Percentiles rank a stretch among this genome's conserved stretches.
Evolutionary conservation across 37 sponge, comb jelly and placozoan species (phyloP).

Genomic region (Spongilla lacustris): DNA sequence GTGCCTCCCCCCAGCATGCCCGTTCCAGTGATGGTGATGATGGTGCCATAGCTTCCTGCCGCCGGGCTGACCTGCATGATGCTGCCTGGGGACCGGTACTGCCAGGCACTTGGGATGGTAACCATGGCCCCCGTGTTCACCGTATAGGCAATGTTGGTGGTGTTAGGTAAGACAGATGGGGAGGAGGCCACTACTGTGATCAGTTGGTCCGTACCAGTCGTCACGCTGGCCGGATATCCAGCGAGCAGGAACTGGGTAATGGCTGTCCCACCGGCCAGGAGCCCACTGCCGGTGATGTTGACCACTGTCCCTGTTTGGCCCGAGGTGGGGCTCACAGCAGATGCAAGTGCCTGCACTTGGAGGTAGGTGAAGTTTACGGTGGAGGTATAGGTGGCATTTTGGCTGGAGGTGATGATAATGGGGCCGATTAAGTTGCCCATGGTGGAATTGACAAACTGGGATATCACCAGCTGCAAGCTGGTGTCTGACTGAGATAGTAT

Average conservation of each 20-base stretch:
- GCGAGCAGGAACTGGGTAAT: constrained; percentile 23
- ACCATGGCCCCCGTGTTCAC: constrained; percentile 37
- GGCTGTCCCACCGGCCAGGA: constrained; percentile 46
- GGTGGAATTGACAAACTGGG: constrained; percentile 16
- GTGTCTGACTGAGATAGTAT: constrained; percentile 39
- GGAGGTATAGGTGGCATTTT: constrained; percentile 23
- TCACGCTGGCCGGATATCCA: constrained; percentile 27
- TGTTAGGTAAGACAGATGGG: not conserved
- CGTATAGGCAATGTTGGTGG: constrained; percentile 29
- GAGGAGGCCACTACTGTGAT: constrained; percentile 26
- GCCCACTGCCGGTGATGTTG: constrained; percentile 31
- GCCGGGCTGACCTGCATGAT: constrained; percentile 46
- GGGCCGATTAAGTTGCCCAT: constrained; percentile 28
- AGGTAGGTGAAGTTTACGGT: constrained; percentile 44
- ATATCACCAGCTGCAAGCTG: constrained; percentile 14
- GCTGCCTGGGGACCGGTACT: constrained; percentile 45
- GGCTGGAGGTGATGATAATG: constrained; percentile 5
- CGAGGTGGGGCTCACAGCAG: constrained; percentile 35
- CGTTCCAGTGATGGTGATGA: constrained; percentile 65
- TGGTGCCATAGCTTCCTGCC: constrained; percentile 58
- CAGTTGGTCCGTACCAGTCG: not conserved
- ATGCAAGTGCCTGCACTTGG: constrained; percentile 23
- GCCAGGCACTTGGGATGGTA: constrained; percentile 38
- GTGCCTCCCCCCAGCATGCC: constrained; percentile 61
- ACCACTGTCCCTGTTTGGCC: constrained; percentile 79